Percentiles rank a stretch among this genome's conserved stretches.
Conservation (phyloP, 2,888 invertebrate species). For the Hipparchia sbordonii region DNA sequence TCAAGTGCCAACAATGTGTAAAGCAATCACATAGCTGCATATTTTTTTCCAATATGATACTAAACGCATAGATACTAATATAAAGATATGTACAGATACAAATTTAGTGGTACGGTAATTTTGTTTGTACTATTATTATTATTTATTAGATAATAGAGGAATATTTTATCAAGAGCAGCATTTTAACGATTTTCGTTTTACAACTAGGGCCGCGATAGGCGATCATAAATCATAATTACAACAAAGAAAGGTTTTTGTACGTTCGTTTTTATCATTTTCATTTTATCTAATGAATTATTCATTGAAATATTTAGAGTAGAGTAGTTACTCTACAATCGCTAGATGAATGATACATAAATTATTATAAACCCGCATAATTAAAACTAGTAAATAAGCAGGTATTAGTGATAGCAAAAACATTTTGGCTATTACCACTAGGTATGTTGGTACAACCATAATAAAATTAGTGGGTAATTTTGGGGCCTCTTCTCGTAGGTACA, state of each 20-base stretch:
- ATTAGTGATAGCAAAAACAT: not conserved
- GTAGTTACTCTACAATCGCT: not conserved
- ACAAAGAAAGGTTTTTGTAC: not conserved
- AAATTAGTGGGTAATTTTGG: not conserved
- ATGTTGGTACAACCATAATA: not conserved
- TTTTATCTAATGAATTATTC: conserved; percentile 1
- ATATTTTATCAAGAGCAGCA: too few species aligned
- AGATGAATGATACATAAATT: not conserved
- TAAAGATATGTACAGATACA: too few species aligned
- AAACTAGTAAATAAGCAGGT: not conserved
- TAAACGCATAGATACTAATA: too few species aligned
- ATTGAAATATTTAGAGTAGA: not conserved
- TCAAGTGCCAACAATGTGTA: too few species aligned
- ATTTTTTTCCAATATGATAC: too few species aligned
- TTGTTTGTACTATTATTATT: too few species aligned
- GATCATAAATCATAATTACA: not conserved
- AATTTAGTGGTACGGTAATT: too few species aligned
- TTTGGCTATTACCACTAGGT: not conserved
- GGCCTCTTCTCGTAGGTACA: not conserved
- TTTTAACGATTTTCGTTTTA: too few species aligned
- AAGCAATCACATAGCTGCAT: too few species aligned
- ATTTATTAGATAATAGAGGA: too few species aligned
- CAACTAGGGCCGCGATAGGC: too few species aligned
- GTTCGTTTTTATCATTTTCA: not conserved
- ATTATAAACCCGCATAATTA: not conserved